Percentiles rank a stretch among this genome's conserved stretches.
These are phyloP conservation scores for Synchiropus splendidus DNA, from an alignment of 2,113 vertebrate genomes.

Conservation along the genomic window DNA sequence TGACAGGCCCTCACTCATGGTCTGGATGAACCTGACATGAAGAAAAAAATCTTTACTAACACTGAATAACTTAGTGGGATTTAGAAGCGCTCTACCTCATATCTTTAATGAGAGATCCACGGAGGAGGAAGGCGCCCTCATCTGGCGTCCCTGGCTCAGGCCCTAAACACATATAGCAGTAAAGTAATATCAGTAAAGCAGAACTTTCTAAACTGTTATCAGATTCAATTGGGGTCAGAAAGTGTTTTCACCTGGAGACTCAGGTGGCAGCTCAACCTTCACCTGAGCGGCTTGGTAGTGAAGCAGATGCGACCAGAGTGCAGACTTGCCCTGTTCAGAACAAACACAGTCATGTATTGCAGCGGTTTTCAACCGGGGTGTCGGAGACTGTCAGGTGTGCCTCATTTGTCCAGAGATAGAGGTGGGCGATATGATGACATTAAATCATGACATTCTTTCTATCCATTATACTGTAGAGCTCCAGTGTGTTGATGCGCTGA, in stretches of 20 bases:
- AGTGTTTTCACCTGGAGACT: constrained; percentile 71
- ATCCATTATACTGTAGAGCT: too few species aligned
- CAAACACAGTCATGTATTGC: constrained; percentile 5
- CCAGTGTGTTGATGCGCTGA: too few species aligned
- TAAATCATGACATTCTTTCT: too few species aligned
- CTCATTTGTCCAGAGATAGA: too few species aligned
- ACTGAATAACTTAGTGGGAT: background rate
- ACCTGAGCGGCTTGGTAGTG: constrained; percentile 87
- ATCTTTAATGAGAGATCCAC: constrained; percentile 82
- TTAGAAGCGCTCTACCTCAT: constrained; percentile 79
- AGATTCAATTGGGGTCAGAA: background rate
- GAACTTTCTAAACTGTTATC: background rate
- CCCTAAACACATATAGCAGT: constrained; percentile 49
- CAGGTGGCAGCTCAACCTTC: constrained; percentile 70
- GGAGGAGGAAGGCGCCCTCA: constrained; percentile 67
- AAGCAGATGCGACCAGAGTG: constrained; percentile 94
- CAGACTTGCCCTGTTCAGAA: constrained; percentile 81
- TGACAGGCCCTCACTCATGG: constrained; percentile 88
- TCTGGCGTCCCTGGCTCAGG: constrained; percentile 77
- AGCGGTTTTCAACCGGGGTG: too few species aligned
- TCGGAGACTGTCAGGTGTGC: too few species aligned
- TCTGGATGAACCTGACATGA: constrained; percentile 82
- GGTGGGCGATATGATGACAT: too few species aligned
- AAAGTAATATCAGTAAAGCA: background rate
- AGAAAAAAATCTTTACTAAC: too few species aligned